phyloP scores from a whole-genome alignment of 2,113 vertebrate species.

The Dicrurus megarhynchus region DNA sequence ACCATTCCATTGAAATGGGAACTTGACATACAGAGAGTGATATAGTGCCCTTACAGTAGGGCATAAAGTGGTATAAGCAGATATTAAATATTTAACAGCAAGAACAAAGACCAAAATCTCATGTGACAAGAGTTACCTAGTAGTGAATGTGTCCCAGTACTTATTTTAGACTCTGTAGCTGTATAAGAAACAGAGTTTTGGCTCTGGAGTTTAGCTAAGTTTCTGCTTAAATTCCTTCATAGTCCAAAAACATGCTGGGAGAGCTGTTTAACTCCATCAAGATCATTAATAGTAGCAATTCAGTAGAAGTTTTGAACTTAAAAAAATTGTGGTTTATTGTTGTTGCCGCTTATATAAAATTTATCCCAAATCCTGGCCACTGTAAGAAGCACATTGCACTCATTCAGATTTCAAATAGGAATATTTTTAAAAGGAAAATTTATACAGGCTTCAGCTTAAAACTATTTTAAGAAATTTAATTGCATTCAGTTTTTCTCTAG shows the following conservation, averaged over 20 bases:
- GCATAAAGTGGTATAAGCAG: not conserved
- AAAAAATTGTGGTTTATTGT: not conserved
- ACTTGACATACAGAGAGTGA: not conserved
- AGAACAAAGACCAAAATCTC: not conserved
- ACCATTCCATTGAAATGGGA: not conserved
- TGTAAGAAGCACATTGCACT: not conserved
- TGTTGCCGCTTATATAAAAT: not conserved
- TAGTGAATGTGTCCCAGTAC: not conserved
- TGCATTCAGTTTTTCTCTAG: not conserved
- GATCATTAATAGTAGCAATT: not conserved
- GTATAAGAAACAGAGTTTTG: not conserved
- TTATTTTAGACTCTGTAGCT: not conserved
- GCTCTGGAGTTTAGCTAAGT: not conserved
- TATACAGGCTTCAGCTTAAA: not conserved
- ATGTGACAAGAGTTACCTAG: not conserved
- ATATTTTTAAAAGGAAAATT: not conserved
- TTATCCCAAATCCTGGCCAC: not conserved
- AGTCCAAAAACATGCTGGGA: not conserved
- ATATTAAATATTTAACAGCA: not conserved
- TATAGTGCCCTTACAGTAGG: not conserved
- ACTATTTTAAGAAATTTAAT: conserved; percentile 33
- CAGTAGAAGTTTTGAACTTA: not conserved
- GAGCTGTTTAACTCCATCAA: not conserved
- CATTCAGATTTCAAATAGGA: not conserved
- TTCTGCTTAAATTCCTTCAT: not conserved